Evolutionary conservation across 2,888 invertebrate species (phyloP), one percentile per base, ranked within the genome.

Genomic region (Lithosia quadra): DNA sequence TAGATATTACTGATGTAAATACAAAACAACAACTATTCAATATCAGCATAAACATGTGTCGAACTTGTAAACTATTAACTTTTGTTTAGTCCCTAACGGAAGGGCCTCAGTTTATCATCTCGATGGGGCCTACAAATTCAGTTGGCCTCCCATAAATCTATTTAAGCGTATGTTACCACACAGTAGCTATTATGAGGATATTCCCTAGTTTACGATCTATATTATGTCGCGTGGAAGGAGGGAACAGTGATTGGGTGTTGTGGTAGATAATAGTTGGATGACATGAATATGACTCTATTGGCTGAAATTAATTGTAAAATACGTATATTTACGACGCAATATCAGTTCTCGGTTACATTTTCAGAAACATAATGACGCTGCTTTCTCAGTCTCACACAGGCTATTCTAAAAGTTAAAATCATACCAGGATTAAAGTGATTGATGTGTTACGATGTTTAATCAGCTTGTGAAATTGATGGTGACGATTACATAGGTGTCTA

Each of bases 11-110:
- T n/a, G n/a, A 18, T 9, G n/a, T n/a, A 49, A 49, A n/a, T 49
- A 8, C 49, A 9, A 49, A 49, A 65, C 71, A 81, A 81, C 77
- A 81, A 76, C 77, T 69, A 72, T 76, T 75, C 56, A 58, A 43
- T 71, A 79, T 74, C 67, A 67, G 67, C 71, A 72, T 71, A 39
- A 66, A 80, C 75, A 73, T 79, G 75, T 79, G 80, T 78, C 68
- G 60, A 70, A 77, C 71, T 83, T 81, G 65, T 81, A 74, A 85
- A 84, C 86, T 85, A 85, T 86, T 84, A 84, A 87, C 84, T 86
- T 84, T 85, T 85, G 84, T 85, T 84, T 81, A 79, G 80, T 65
- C 69, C 75, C 68, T 61, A 75, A 49, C 49, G 49, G 49, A 49
- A 74, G 71, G 74, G 74, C 74, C 69, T 58, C 78, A 63, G 77